Evolutionary conservation across 2,888 invertebrate genomes (phyloP), one percentile per base, ranked within the genome.

Genomic region (Heliothis peltigera): DNA sequence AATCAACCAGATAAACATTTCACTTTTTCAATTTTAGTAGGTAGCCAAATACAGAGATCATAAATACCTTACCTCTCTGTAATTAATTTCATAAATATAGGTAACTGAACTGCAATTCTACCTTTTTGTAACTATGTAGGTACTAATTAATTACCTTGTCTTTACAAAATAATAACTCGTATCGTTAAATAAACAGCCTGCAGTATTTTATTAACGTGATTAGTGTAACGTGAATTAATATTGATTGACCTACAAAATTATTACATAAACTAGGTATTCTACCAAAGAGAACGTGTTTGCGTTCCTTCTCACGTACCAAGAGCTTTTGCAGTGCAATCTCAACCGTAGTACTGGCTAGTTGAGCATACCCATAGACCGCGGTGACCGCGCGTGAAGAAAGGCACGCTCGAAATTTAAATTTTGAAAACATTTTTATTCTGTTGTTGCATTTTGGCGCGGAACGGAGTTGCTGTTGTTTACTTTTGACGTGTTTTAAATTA

Each of bases 281-380:
- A 55, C 64, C 71, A 59, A 59, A 79, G 79, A 75, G 79, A 79
- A 77, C 67, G 79, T 71, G 63, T 51, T 52, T 70, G 60, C 77
- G 79, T 79, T 79, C 75, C 66, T 63, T 72, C 77, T 67, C 72
- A 72, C 77, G 77, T 72, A 71, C 70, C 57, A 60, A 61, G 63
- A 78, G 70, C 77, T 79, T 77, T 79, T 75, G 77, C 79, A 79
- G 79, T 79, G 66, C 66, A 64, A 79, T 79, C 72, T 77, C 57
- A 72, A 70, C 79, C 77, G 68, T 75, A 72, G 71, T 61, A 77
- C 79, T 68, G 75, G 67, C 70, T 72, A 79, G 79, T 79, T 78
- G 73, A 69, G 51, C 35, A 72, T 54, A 72, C 43, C 59, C 61
- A 64, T 66, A 64, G 70, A 71, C 61, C 66, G 73, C 78, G 76